Percentiles rank a stretch among this genome's conserved stretches.
Evolutionary conservation across 2,888 invertebrate species (phyloP).

Genomic region (Ametastegia equiseti): DNA sequence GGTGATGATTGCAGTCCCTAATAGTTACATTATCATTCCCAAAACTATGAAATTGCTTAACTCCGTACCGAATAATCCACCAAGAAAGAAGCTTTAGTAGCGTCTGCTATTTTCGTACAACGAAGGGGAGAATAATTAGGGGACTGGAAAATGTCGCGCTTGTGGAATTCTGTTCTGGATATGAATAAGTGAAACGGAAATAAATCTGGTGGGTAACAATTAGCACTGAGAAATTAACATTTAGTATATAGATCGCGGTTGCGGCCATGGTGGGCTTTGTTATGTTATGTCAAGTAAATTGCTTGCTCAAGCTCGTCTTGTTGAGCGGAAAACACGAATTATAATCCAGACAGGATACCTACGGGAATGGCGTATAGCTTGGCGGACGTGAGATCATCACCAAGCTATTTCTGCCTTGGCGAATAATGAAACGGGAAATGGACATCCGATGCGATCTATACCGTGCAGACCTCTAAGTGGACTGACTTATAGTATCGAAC

Average conservation of each 20-base stretch:
- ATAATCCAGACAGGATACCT: background rate
- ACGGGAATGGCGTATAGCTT: too few relatives aligned
- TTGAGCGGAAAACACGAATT: slow-evolving; percentile 7
- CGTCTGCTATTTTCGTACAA: background rate
- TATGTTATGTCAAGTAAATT: slow-evolving; percentile 22
- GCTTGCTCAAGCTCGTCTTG: background rate
- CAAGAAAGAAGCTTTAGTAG: too few relatives aligned
- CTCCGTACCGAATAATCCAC: too few relatives aligned
- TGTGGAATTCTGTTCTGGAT: background rate
- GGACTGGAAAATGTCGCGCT: background rate
- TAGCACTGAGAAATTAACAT: background rate
- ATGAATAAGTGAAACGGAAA: slow-evolving; percentile 22
- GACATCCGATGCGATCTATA: background rate
- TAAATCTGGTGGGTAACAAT: background rate
- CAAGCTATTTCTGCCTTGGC: slow-evolving; percentile 14
- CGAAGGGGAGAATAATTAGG: background rate
- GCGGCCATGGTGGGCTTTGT: background rate
- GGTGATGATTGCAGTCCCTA: too few relatives aligned
- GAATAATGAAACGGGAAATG: slow-evolving; percentile 17
- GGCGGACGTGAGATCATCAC: slow-evolving; percentile 8
- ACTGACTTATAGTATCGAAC: background rate
- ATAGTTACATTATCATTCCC: too few relatives aligned
- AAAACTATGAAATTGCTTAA: too few relatives aligned
- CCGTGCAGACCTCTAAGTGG: background rate
- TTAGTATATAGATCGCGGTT: background rate